Evolutionary conservation across 2,797 vertebrate species (phyloP), one percentile per base, ranked within the genome.

Genomic region (Enteromius trimaculatus): DNA sequence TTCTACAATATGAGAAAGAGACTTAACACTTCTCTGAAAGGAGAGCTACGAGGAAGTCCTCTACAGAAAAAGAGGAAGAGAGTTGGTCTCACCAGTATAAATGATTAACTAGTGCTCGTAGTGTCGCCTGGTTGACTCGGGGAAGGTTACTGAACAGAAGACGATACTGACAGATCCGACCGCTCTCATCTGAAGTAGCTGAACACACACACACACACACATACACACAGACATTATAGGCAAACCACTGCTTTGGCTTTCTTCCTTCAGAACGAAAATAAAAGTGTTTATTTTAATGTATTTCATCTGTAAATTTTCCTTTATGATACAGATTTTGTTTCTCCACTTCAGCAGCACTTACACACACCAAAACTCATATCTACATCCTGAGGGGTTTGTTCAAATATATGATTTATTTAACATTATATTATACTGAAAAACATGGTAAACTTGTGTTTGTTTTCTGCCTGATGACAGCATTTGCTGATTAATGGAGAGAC

Each of bases 71-170:
- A 14, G 4, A 14, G 37, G 85, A 68, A 55, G 72, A 66, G 69
- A 66, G 80, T 68, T n/a, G 19, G 19, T 83, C 90, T 90, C 89
- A 99, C 98, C 97, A 96, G 81, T 97, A 98, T 65, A 99, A 95
- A 89, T 99, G 98, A 90, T 97, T 96, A 88, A 98, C 95, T 23
- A 99, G 95, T 0, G 96, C 94, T 90, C 96, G 96, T 91, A 98
- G 92, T 0, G 98, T 98, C 31, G 97, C 97, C 81, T 95, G 94
- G 94, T 99, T 99, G 80, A 99, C 97, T 0, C 69, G 84, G 3
- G 97, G 97, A 60, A 99, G 95, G 78, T 14, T 89, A 76, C 87
- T 88, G 83, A 98, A 91, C 17, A 98, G 95, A 11, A 87, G 79
- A 90, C 90, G 94, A 87, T 97, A 99, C 89, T 95, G 86, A 26